A percentile compares a stretch with the other conserved stretches of the same genome.
Conservation (phyloP, 2,888 invertebrate genomes). For the Cyclophora albipunctata region DNA sequence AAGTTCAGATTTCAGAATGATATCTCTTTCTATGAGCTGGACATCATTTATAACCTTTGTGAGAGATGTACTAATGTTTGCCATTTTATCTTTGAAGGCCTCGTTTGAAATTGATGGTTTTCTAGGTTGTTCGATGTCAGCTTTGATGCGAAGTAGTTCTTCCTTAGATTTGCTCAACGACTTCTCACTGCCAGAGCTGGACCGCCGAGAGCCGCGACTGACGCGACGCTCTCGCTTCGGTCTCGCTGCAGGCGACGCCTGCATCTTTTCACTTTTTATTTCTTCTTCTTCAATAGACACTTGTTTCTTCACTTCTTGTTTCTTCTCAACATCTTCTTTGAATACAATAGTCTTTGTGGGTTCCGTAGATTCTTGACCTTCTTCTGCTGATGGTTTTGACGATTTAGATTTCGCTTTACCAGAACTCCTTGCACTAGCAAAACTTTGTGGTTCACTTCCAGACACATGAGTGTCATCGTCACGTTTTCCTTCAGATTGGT, state of each 20-base stretch:
- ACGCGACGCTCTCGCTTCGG: slow-evolving; percentile 51
- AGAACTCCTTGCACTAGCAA: slow-evolving; percentile 79
- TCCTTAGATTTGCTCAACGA: slow-evolving; percentile 50
- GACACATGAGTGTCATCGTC: slow-evolving; percentile 76
- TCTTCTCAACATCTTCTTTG: slow-evolving; percentile 41
- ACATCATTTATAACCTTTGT: slow-evolving; percentile 75
- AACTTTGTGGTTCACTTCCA: slow-evolving; percentile 79
- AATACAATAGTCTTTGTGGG: slow-evolving; percentile 40
- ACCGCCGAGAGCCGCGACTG: slow-evolving; percentile 59
- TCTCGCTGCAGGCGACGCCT: slow-evolving; percentile 27
- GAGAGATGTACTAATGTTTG: slow-evolving; percentile 33
- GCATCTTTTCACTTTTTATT: slow-evolving; percentile 2
- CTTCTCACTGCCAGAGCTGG: slow-evolving; percentile 68
- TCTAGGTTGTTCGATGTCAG: slow-evolving; percentile 11
- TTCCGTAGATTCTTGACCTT: slow-evolving; percentile 47
- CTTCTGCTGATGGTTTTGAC: slow-evolving; percentile 44
- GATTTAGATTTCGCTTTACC: slow-evolving; percentile 58
- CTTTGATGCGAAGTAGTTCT: slow-evolving; percentile 34
- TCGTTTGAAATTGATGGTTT: slow-evolving; percentile 29
- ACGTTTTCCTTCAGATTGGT: slow-evolving; percentile 74
- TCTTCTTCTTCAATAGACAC: background rate
- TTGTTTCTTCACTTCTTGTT: slow-evolving; percentile 34
- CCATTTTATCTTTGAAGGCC: slow-evolving; percentile 40
- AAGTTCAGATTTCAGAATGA: slow-evolving; percentile 77
- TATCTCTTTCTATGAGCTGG: slow-evolving; percentile 78